Evolutionary conservation across 2,797 vertebrate species (phyloP).

Genomic region (Threskiornis aethiopicus): DNA sequence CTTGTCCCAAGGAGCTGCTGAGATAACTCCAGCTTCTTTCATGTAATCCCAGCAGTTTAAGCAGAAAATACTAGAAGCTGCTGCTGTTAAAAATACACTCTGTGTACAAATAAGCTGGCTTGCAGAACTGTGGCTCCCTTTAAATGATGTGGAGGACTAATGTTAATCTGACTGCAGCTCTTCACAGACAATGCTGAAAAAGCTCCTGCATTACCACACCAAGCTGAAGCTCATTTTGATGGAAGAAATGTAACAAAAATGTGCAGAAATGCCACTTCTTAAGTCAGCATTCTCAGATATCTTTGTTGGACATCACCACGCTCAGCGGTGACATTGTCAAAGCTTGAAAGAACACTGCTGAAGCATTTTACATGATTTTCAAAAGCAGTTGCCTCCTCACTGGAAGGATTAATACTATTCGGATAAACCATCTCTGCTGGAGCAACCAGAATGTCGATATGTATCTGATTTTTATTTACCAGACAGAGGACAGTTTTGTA

Average conservation of each 20-base stretch:
- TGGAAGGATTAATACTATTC: constrained; percentile 20
- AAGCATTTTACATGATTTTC: not conserved
- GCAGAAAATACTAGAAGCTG: not conserved
- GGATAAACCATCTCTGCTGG: constrained; percentile 23
- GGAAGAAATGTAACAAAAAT: not conserved
- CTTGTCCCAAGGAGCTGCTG: not conserved
- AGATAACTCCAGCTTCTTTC: constrained; percentile 2
- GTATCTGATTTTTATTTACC: constrained; percentile 9
- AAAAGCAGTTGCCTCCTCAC: not conserved
- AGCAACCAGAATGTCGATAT: constrained; percentile 19
- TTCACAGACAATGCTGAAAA: not conserved
- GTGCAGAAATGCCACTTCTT: not conserved
- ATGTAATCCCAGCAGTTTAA: not conserved
- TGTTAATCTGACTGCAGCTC: not conserved
- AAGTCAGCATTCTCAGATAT: not conserved
- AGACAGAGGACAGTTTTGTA: not conserved
- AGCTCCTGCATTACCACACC: not conserved
- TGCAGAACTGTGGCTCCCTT: not conserved
- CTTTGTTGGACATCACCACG: not conserved
- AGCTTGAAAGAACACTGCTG: not conserved
- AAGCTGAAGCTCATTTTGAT: constrained; percentile 5
- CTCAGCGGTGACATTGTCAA: not conserved
- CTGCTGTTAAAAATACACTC: constrained; percentile 21
- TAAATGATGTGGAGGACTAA: not conserved
- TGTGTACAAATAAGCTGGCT: constrained; percentile 1